A percentile compares a stretch with the other conserved stretches of the same genome.
Conservation (phyloP, 2,888 invertebrate species). For the Elegia similella region DNA sequence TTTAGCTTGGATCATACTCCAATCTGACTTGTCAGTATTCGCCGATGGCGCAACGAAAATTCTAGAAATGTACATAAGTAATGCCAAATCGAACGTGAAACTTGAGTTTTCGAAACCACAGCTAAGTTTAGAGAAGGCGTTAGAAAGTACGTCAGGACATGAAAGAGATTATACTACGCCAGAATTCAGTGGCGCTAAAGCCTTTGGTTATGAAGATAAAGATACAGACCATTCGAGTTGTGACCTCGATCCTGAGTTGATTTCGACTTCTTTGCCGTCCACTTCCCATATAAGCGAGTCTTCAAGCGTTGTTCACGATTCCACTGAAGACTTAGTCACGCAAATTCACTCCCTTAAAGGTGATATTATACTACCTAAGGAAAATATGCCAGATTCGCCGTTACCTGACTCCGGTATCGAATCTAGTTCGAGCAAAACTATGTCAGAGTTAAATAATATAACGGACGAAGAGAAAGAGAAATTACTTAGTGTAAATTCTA, state of each 20-base stretch:
- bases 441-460: constrained; percentile 85
- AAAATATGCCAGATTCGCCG: constrained; percentile 76
- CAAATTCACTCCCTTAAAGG: constrained; percentile 55
- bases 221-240: constrained; percentile 75
- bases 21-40: constrained; percentile 88
- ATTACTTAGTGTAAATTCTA: constrained; percentile 49
- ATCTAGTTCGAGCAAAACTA: constrained; percentile 60
- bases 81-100: constrained; percentile 79
- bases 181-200: constrained; percentile 61
- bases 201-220: constrained; percentile 57
- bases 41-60: constrained; percentile 86
- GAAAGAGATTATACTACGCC: constrained; percentile 74
- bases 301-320: constrained; percentile 73
- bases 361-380: constrained; percentile 36
- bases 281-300: constrained; percentile 77
- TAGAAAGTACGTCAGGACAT: constrained; percentile 74
- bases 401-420: constrained; percentile 72
- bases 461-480: constrained; percentile 97
- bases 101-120: constrained; percentile 86
- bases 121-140: constrained; percentile 88
- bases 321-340: constrained; percentile 72
- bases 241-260: constrained; percentile 74
- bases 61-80: constrained; percentile 83
- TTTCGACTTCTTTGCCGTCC: constrained; percentile 74
- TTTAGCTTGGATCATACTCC: constrained; percentile 93